Evolutionary conservation across 2,797 vertebrate genomes (phyloP), one percentile per base, ranked within the genome.

Genomic region (Potorous gilbertii): DNA sequence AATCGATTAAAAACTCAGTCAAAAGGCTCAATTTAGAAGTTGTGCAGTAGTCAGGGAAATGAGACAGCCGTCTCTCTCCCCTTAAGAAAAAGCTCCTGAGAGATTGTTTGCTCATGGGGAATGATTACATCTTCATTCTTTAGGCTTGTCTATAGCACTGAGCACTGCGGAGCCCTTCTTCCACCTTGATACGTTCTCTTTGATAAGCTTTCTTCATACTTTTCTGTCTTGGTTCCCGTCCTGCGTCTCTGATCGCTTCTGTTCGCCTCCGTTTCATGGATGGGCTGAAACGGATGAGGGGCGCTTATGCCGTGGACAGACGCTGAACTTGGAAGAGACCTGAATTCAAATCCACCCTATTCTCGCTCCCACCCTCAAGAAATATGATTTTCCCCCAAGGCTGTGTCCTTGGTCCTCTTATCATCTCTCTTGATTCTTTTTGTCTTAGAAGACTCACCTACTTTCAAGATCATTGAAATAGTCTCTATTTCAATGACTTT

Each of bases 11-110:
- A 95, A 92, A 91, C 94, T 93, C 74, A 54, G 54, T 90, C 90
- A 54, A 55, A 90, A 55, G 28, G 31, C 90, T 90, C 90, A 90
- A 90, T 90, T 90, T 54, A 90, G 90, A 90, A 54, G 90, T 90
- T 90, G 94, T 97, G 95, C 54, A 90, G n/a, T 95, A 74, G 87
- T 28, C 96, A 95, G 56, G 57, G 5, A 94, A 97, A 91, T 56
- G 87, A 95, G 29, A 93, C 0, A 8, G 62, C 40, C 94, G 95
- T 90, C 55, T 90, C 52, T 14, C 54, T 74, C 54, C 54, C 90
- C 50, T 55, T 34, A 55, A 31, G 54, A 29, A 90, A 54, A 54
- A 54, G 12, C 52, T 90, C 28, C 90, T 34, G 13, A 16, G 34
- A 54, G 28, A 54, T 16, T 87, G 12, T 27, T 87, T 46, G 40